These are phyloP conservation scores for Anastrepha obliqua DNA, from an alignment of 1,140 invertebrate genomes.

Conservation along the genomic window DNA sequence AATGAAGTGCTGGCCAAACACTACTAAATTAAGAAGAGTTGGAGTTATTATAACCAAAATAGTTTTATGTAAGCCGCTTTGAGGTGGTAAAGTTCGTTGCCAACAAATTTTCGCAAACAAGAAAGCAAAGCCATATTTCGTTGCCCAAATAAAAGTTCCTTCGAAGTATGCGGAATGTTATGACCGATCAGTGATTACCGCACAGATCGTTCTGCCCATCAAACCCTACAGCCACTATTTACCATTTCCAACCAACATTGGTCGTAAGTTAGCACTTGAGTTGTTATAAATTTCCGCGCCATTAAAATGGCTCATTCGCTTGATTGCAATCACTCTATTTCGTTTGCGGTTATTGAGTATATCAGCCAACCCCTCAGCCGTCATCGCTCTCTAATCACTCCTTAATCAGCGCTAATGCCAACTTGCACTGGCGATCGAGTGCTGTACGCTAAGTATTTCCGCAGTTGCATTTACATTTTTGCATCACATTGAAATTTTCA, in stretches of 20 bases:
- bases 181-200: too few relatives aligned
- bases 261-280: not conserved
- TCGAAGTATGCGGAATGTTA: too few relatives aligned
- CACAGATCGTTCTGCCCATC: not conserved
- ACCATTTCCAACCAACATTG: not conserved
- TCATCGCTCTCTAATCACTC: constrained; percentile 31
- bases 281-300: not conserved
- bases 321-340: not conserved
- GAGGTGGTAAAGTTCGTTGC: too few relatives aligned
- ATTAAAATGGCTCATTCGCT: not conserved
- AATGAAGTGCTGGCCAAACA: too few relatives aligned
- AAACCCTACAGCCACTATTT: not conserved
- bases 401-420: constrained; percentile 24
- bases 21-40: too few relatives aligned
- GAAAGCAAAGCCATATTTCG: too few relatives aligned
- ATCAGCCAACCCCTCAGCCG: not conserved
- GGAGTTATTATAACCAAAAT: too few relatives aligned
- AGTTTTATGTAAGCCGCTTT: too few relatives aligned
- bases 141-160: too few relatives aligned
- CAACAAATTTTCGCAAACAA: too few relatives aligned
- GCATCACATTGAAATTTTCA: constrained; percentile 34
- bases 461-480: constrained; percentile 35
- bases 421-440: not conserved
- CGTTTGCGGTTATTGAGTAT: constrained; percentile 6
- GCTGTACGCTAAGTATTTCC: not conserved